Percentiles rank a stretch among this genome's conserved stretches.
phyloP scores from a whole-genome alignment of 2,797 vertebrate genomes.

The Channa striata region DNA sequence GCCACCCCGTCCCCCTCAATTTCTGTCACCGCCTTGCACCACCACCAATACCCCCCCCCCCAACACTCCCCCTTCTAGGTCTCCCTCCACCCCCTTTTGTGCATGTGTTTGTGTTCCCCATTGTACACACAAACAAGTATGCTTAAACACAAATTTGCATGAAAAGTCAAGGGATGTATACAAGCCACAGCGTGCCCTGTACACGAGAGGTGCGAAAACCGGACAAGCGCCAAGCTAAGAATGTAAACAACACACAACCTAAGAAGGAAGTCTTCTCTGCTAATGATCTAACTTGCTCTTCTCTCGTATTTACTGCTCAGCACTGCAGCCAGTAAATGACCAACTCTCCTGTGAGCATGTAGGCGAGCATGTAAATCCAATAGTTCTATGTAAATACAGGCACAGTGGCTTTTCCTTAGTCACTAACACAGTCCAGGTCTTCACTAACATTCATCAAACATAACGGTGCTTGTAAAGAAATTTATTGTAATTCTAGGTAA shows the following conservation, averaged over 20 bases:
- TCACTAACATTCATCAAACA: conserved; percentile 47
- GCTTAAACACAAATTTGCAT: conserved; percentile 83
- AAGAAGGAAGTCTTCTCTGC: conserved; percentile 49
- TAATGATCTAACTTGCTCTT: conserved; percentile 68
- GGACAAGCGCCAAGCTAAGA: conserved; percentile 57
- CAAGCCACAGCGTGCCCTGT: conserved; percentile 67
- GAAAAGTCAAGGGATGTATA: conserved; percentile 78
- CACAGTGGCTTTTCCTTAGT: not conserved
- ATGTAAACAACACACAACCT: conserved; percentile 72
- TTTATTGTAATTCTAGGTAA: conserved; percentile 11
- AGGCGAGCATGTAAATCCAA: conserved; percentile 27
- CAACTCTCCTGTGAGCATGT: conserved; percentile 33
- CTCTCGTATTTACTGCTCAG: conserved; percentile 40
- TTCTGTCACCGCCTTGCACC: conserved; percentile 88
- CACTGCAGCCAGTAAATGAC: conserved; percentile 29
- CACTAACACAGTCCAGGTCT: conserved; percentile 34
- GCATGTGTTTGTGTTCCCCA: conserved; percentile 70
- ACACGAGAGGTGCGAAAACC: conserved; percentile 65
- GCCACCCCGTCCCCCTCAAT: conserved; percentile 93
- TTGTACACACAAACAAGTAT: conserved; percentile 79
- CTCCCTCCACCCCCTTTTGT: conserved; percentile 71
- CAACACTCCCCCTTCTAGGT: conserved; percentile 63
- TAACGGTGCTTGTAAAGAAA: conserved; percentile 24
- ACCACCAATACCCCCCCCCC: conserved; percentile 65
- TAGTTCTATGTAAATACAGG: conserved; percentile 37